Evolutionary conservation across 2,797 vertebrate species (phyloP).

Genomic region (Melanogrammus aeglefinus): DNA sequence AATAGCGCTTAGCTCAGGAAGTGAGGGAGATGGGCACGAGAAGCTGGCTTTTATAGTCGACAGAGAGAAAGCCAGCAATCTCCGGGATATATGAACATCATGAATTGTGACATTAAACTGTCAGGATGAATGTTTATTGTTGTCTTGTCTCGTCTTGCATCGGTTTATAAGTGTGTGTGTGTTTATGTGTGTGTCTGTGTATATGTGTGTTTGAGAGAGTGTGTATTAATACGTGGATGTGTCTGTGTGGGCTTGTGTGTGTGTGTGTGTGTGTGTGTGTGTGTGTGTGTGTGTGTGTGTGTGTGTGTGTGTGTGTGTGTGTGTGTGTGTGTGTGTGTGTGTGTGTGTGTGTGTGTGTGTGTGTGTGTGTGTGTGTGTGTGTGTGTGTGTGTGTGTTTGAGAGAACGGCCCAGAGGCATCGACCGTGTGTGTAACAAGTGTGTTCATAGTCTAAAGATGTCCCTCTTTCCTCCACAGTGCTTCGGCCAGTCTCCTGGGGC

Average conservation of each 20-base stretch:
- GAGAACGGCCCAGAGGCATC: conserved; percentile 1
- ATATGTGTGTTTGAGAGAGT: conserved; percentile 6
- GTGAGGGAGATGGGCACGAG: conserved; percentile 36
- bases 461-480: neutral
- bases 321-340: neutral
- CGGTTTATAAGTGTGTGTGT: conserved; percentile 5
- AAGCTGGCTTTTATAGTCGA: conserved; percentile 42
- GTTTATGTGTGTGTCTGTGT: conserved; percentile 16
- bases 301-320: conserved; percentile 4
- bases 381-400: neutral
- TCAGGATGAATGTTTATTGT: conserved; percentile 54
- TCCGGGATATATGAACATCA: conserved; percentile 50
- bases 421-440: neutral
- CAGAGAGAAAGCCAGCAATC: conserved; percentile 48
- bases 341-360: conserved; percentile 9
- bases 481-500: neutral
- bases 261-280: conserved; percentile 5
- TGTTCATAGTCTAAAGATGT: neutral
- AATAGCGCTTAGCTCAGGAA: conserved; percentile 37
- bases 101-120: conserved; percentile 69
- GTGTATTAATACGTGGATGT: conserved; percentile 6
- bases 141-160: conserved; percentile 8
- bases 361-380: conserved; percentile 14
- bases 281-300: neutral
- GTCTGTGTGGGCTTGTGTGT: conserved; percentile 15